A percentile compares a stretch with the other conserved stretches of the same genome.
Evolutionary conservation across 2,797 vertebrate genomes (phyloP).

Genomic region (Sylvilagus floridanus): DNA sequence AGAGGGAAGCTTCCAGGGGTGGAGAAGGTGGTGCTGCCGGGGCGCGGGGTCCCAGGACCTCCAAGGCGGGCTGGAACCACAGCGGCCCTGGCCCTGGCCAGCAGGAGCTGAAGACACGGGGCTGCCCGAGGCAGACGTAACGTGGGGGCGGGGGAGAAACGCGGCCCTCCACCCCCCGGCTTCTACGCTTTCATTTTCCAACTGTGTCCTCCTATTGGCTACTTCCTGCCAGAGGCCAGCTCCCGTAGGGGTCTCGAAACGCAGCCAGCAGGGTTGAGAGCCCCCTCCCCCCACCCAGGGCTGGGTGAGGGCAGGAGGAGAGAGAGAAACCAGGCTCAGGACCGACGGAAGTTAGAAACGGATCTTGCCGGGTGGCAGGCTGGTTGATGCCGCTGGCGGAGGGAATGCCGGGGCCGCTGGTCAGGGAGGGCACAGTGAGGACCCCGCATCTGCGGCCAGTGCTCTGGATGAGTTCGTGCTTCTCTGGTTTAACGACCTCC

Average conservation of each 20-base stretch:
- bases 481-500: no score
- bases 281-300: no score
- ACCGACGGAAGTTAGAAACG: background rate
- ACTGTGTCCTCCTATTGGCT: background rate
- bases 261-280: background rate
- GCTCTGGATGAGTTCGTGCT: no score
- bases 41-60: background rate
- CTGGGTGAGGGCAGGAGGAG: accelerated
- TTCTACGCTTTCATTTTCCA: background rate
- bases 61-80: background rate
- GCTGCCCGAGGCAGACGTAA: background rate
- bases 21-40: accelerated
- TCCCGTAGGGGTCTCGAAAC: background rate
- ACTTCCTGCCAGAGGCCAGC: background rate
- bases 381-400: background rate
- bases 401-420: no score
- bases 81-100: background rate
- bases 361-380: background rate
- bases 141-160: no score
- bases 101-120: accelerated
- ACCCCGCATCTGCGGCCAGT: no score
- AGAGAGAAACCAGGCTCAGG: background rate
- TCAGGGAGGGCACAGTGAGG: no score
- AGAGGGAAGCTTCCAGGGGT: background rate
- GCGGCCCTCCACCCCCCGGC: background rate